These are phyloP conservation scores for Nomia melanderi DNA, from an alignment of 1,140 invertebrate genomes.

Conservation along the genomic window DNA sequence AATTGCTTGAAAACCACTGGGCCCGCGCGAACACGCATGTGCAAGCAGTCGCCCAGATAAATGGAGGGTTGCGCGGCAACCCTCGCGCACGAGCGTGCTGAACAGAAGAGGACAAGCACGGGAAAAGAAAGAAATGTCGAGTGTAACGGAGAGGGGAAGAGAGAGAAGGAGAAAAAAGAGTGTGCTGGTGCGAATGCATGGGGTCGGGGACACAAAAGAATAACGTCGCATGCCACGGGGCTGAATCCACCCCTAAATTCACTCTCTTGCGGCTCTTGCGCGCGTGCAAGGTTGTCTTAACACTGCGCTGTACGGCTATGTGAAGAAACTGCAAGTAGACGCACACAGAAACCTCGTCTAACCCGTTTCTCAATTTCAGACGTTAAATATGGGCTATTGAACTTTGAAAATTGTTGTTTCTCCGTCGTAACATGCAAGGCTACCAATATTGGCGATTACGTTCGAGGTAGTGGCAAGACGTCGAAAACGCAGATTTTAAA, in stretches of 20 bases:
- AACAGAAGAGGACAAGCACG: constrained; percentile 38
- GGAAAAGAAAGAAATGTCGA: constrained; percentile 31
- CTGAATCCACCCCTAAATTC: constrained; percentile 69
- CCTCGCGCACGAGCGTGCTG: constrained; percentile 68
- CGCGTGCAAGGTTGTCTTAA: constrained; percentile 66
- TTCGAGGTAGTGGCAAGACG: not conserved
- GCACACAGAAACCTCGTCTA: not conserved
- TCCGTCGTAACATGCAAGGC: not conserved
- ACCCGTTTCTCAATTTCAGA: constrained; percentile 8
- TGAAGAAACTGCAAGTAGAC: not conserved
- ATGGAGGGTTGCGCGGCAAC: constrained; percentile 72
- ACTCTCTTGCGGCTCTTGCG: constrained; percentile 58
- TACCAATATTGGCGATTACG: not conserved
- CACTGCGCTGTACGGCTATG: constrained; percentile 29
- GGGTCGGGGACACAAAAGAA: constrained; percentile 71
- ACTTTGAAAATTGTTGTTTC: not conserved
- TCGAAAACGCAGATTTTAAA: no score
- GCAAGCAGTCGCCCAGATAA: constrained; percentile 70
- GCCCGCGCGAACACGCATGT: constrained; percentile 64
- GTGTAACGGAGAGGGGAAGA: constrained; percentile 28
- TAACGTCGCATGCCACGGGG: constrained; percentile 72
- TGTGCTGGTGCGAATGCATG: constrained; percentile 58
- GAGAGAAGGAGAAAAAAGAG: constrained; percentile 34
- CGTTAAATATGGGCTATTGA: not conserved
- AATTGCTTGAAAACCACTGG: constrained; percentile 68